Evolutionary conservation across 2,888 invertebrate species (phyloP).

Genomic region (Trichogramma evanescens): DNA sequence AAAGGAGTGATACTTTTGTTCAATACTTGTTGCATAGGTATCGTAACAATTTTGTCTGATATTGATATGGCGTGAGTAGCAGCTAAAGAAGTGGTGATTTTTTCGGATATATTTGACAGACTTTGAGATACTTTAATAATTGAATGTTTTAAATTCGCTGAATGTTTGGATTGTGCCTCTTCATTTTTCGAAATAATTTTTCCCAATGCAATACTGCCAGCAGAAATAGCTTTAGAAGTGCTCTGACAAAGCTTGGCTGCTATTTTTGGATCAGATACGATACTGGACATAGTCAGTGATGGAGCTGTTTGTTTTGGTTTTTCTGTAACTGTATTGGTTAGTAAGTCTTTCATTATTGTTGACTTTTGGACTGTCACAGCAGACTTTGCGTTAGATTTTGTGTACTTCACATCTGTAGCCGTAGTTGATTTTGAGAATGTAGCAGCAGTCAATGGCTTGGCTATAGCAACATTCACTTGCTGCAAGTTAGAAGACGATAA

Average conservation of each 20-base stretch:
- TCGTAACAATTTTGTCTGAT: constrained; percentile 17
- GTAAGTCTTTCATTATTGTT: constrained; percentile 18
- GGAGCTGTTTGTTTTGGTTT: constrained; percentile 27
- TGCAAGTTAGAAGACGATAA: constrained; percentile 39
- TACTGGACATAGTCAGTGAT: constrained; percentile 32
- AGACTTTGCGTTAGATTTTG: constrained; percentile 24
- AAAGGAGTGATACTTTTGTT: constrained; percentile 11
- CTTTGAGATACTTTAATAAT: background rate
- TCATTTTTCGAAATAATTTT: constrained; percentile 9
- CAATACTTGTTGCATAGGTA: constrained; percentile 20
- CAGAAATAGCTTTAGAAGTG: constrained; percentile 24
- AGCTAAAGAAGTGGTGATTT: background rate
- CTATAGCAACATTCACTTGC: constrained; percentile 18
- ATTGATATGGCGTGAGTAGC: background rate
- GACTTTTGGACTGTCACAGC: background rate
- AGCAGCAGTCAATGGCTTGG: constrained; percentile 8
- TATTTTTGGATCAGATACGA: constrained; percentile 39
- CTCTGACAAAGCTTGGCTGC: constrained; percentile 36
- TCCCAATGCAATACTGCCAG: constrained; percentile 8
- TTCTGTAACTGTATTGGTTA: constrained; percentile 22
- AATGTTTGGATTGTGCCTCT: constrained; percentile 1
- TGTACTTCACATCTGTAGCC: constrained; percentile 6
- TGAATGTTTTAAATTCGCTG: background rate
- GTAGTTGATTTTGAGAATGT: constrained; percentile 1
- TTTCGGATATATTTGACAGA: background rate